These are phyloP conservation scores for Drosophila phalerata DNA, from an alignment of 2,888 invertebrate genomes.

Conservation along the genomic window DNA sequence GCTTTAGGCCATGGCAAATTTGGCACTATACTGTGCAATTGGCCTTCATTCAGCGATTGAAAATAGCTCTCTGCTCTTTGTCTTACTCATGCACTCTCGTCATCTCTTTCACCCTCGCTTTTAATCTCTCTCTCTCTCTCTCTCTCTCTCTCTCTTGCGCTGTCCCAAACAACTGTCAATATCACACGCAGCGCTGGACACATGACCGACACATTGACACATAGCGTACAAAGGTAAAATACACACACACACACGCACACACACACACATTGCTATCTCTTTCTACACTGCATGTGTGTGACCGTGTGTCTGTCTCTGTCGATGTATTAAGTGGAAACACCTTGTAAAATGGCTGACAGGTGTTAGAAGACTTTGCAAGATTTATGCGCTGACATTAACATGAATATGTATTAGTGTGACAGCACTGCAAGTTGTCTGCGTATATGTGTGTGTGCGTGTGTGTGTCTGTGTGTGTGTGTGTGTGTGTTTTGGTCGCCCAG, in stretches of 20 bases:
- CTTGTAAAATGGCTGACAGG: conserved; percentile 81
- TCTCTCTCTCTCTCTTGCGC: not conserved
- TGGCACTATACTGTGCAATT: conserved; percentile 55
- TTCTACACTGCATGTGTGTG: conserved; percentile 21
- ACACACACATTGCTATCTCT: conserved; percentile 27
- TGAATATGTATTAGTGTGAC: conserved; percentile 77
- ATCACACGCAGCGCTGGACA: conserved; percentile 79
- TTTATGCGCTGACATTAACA: conserved; percentile 81
- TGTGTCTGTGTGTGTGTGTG: conserved; percentile 39
- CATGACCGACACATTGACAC: conserved; percentile 79
- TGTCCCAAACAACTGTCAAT: conserved; percentile 68
- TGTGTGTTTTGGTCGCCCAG: conserved; percentile 65
- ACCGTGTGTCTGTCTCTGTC: conserved; percentile 48
- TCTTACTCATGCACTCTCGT: no score
- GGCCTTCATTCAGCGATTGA: conserved; percentile 52
- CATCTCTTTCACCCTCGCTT: not conserved
- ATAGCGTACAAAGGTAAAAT: conserved; percentile 71
- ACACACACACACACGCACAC: conserved; percentile 20
- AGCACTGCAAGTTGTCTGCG: conserved; percentile 52
- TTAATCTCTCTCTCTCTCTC: not conserved
- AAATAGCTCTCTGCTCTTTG: conserved; percentile 10
- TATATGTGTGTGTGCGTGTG: conserved; percentile 18
- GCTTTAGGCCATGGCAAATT: conserved; percentile 38
- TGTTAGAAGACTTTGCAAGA: conserved; percentile 81
- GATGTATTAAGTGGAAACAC: conserved; percentile 80